Evolutionary conservation across 2,797 vertebrate genomes (phyloP), one percentile per base, ranked within the genome.

Genomic region (Xyrichtys novacula): DNA sequence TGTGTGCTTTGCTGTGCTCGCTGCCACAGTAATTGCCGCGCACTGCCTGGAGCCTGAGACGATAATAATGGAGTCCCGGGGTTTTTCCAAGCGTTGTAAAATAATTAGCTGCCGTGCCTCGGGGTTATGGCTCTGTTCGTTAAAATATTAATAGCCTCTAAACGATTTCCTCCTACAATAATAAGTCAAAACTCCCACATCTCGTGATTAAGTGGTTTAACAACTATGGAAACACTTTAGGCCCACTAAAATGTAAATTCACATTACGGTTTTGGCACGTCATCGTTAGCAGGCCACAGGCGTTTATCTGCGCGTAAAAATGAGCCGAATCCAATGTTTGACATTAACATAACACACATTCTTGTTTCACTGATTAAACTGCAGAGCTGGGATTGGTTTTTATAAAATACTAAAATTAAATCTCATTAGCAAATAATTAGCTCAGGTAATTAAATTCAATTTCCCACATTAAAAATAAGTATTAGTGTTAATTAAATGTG

Each of bases 1-100:
- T 64, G 49, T 9, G 64, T 72, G 70, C 78, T 71, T 66, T 74
- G 22, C 83, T 76, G 23, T 36, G 36, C 89, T 71, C 40, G 69
- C 86, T 80, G 87, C 84, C 70, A 62, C 76, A 83, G 86, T 91
- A 90, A 91, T 91, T 92, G 88, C 85, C 85, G 80, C 44, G 76
- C 79, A 76, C 81, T 43, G 90, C 89, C 89, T 53, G 80, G 85
- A 86, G 92, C 59, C 76, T 78, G 88, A 85, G 87, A 84, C 86
- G 85, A 86, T 89, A 92, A 92, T 92, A 92, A 89, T 86, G 87
- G 88, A 88, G 84, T 88, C 85, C 88, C 86, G 70, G 86, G 89
- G 91, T 92, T 92, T 93, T 92, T 88, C 91, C 90, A 92, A 92
- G 93, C 93, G 92, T 93, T 93, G 90, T 91, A 92, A 93, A 92